These are phyloP conservation scores for Adrianichthys oophorus DNA, from an alignment of 2,797 vertebrate species.

Conservation along the genomic window DNA sequence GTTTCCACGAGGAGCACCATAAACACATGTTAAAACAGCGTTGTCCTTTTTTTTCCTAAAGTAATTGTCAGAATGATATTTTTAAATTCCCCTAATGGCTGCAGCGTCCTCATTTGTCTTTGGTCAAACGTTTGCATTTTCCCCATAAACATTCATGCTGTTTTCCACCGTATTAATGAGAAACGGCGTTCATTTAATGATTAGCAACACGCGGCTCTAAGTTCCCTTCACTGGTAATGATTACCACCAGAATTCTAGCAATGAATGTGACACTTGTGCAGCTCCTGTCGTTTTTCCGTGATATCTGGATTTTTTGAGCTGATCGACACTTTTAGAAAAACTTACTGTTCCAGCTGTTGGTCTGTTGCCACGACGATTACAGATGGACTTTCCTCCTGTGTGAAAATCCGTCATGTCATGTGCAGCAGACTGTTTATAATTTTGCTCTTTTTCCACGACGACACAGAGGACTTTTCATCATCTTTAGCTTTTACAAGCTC, in stretches of 20 bases:
- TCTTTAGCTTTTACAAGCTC: too few species aligned
- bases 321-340: constrained; percentile 12
- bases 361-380: constrained; percentile 16
- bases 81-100: too few species aligned
- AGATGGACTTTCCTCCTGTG: constrained; percentile 5
- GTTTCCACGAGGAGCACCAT: too few species aligned
- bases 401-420: constrained; percentile 2
- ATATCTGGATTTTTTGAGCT: constrained; percentile 11
- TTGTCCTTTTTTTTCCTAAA: too few species aligned
- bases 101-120: neutral
- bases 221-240: constrained; percentile 43
- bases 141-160: constrained; percentile 24
- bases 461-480: too few species aligned
- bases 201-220: constrained; percentile 17
- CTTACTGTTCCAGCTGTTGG: constrained; percentile 24
- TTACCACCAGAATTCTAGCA: constrained; percentile 25
- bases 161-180: constrained; percentile 27
- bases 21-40: too few species aligned
- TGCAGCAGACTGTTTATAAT: neutral
- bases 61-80: too few species aligned
- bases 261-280: neutral
- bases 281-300: neutral
- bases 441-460: too few species aligned
- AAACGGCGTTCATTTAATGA: constrained; percentile 16
- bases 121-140: constrained; percentile 2